These are phyloP conservation scores for Lamprotornis superbus DNA, from an alignment of 2,113 vertebrate genomes.

Conservation along the genomic window DNA sequence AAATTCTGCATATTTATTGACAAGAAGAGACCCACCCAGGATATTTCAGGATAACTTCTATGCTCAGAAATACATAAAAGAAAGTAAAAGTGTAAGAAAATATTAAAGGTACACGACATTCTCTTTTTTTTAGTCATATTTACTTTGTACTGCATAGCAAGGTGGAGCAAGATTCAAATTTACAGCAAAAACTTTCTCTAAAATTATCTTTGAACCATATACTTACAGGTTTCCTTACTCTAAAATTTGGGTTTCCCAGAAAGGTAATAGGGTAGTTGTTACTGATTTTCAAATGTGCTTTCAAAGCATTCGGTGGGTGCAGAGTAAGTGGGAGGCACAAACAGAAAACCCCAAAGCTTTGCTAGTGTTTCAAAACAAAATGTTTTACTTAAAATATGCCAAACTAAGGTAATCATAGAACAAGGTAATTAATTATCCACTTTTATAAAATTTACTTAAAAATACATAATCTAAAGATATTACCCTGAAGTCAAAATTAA, in stretches of 20 bases:
- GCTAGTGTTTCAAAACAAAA: neutral
- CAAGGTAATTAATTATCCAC: neutral
- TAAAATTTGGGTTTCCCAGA: neutral
- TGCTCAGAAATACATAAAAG: neutral
- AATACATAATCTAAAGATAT: neutral
- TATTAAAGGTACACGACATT: rapidly evolving
- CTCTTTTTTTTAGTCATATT: neutral
- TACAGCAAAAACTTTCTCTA: neutral
- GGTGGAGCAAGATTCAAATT: neutral
- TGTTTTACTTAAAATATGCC: neutral
- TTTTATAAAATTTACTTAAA: neutral
- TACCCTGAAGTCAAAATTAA: neutral
- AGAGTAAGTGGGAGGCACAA: rapidly evolving
- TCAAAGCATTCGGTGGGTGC: neutral
- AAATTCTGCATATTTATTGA: neutral
- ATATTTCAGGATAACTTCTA: neutral
- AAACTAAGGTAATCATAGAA: neutral
- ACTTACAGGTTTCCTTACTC: neutral
- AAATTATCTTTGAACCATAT: neutral
- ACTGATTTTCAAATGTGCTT: neutral
- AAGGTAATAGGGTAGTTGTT: neutral
- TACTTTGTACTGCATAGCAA: neutral
- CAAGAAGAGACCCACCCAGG: neutral
- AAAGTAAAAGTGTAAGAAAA: neutral
- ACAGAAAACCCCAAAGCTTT: rapidly evolving